phyloP scores from a whole-genome alignment of 2,888 invertebrate genomes.

The Platycnemis pennipes region DNA sequence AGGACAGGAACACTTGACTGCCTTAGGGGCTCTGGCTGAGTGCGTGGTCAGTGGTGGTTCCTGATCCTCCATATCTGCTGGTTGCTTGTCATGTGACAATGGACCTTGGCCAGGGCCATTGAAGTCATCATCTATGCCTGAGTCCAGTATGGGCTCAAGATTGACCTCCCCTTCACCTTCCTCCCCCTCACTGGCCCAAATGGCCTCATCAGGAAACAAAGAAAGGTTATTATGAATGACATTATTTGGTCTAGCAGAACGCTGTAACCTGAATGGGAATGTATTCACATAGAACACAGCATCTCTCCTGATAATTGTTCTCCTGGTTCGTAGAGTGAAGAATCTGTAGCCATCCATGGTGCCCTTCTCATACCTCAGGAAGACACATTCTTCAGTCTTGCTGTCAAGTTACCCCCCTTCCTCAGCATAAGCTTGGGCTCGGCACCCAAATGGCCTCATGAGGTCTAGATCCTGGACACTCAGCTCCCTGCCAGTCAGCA shows the following conservation, averaged over 20 bases:
- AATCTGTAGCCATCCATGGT: neutral
- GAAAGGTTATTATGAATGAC: neutral
- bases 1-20: neutral
- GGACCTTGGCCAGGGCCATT: neutral
- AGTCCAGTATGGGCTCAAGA: neutral
- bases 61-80: neutral
- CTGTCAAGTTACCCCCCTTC: neutral
- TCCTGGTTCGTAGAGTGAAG: neutral
- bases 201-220: neutral
- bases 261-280: neutral
- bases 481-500: neutral
- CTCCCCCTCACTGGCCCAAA: neutral
- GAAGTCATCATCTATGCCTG: neutral
- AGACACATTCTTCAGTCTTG: neutral
- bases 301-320: neutral
- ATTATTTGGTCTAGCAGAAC: neutral
- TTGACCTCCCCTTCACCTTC: neutral
- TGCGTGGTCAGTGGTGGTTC: neutral
- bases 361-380: neutral
- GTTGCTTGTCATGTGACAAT: neutral
- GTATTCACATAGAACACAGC: neutral
- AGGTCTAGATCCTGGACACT: neutral
- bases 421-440: neutral
- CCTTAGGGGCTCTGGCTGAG: neutral
- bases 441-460: neutral